phyloP scores from a whole-genome alignment of 2,797 vertebrate genomes.

The Manis pentadactyla region DNA sequence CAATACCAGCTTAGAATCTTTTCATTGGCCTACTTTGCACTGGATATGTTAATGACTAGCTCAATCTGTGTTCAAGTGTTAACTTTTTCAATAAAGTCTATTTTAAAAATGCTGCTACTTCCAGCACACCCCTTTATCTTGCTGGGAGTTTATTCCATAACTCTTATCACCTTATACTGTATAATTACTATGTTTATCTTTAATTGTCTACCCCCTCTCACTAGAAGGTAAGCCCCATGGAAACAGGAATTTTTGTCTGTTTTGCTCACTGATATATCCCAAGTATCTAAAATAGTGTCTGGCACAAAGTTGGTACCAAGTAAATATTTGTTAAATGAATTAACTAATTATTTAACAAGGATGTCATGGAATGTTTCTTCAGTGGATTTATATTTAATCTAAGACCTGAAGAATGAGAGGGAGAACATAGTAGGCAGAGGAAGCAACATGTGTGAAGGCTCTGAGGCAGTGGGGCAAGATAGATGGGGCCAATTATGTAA shows the following conservation, averaged over 20 bases:
- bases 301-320: neutral
- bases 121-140: neutral
- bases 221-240: neutral
- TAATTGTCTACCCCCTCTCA: neutral
- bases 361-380: neutral
- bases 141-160: neutral
- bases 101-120: slow-evolving; percentile 24
- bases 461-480: neutral
- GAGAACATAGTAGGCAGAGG: neutral
- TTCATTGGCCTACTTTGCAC: neutral
- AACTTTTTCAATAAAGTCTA: slow-evolving; percentile 36
- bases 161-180: neutral
- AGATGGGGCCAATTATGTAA: neutral
- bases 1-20: neutral
- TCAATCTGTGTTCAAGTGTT: slow-evolving; percentile 27
- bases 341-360: slow-evolving; percentile 1
- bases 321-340: slow-evolving; percentile 37
- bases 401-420: neutral
- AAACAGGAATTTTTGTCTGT: neutral
- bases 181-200: slow-evolving; percentile 30
- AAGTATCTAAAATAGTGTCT: slow-evolving; percentile 15
- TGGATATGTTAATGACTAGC: neutral
- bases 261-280: slow-evolving; percentile 42
- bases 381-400: slow-evolving; percentile 37
- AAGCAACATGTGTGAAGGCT: neutral